A percentile compares a stretch with the other conserved stretches of the same genome.
phyloP scores from a whole-genome alignment of 2,797 vertebrate genomes.

The Potorous gilbertii region DNA sequence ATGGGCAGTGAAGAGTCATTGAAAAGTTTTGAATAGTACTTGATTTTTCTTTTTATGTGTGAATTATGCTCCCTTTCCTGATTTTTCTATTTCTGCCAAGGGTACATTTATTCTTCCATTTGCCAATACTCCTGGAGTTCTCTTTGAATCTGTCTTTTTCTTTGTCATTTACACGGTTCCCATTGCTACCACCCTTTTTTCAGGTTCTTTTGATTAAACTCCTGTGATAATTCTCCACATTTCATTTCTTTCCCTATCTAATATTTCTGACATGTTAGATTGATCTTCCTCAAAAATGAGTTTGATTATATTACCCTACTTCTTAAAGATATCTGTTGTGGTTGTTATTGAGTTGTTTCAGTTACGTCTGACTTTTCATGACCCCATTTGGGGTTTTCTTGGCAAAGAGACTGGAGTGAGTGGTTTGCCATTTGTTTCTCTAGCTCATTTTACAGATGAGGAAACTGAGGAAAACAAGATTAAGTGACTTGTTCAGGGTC shows the following conservation, averaged over 20 bases:
- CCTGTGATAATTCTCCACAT: neutral
- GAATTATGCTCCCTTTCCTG: neutral
- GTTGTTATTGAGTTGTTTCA: neutral
- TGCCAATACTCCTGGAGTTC: neutral
- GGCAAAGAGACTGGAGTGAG: neutral
- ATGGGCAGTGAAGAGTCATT: neutral
- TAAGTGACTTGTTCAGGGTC: neutral
- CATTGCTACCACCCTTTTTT: neutral
- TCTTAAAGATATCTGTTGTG: neutral
- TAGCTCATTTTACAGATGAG: neutral
- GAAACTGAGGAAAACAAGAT: neutral
- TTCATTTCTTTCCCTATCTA: neutral
- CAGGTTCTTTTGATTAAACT: neutral
- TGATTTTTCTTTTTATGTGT: neutral
- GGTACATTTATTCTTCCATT: neutral
- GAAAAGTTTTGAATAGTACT: neutral
- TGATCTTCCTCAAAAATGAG: neutral
- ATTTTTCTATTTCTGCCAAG: neutral
- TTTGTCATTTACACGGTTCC: neutral
- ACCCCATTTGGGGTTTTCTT: neutral
- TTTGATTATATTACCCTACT: neutral
- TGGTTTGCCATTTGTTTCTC: neutral
- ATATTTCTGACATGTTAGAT: neutral
- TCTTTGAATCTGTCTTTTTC: neutral
- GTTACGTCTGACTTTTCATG: neutral